These are phyloP conservation scores for Rostratula benghalensis DNA, from an alignment of 2,113 vertebrate genomes.

Conservation along the genomic window DNA sequence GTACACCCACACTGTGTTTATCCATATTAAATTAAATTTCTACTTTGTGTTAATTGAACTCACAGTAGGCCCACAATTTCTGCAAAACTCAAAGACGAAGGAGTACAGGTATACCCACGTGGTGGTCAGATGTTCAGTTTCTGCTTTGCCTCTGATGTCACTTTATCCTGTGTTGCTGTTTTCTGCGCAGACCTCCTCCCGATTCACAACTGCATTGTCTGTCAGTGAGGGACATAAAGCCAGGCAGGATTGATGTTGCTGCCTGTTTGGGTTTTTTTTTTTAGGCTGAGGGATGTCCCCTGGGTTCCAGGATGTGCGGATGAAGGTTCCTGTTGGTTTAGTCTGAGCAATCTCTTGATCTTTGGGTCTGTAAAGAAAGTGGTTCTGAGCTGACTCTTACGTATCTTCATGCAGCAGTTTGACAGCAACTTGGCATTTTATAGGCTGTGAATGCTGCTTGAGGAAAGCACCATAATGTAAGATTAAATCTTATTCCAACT, in stretches of 20 bases:
- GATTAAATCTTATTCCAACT: neutral
- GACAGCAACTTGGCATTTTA: neutral
- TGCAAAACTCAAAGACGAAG: neutral
- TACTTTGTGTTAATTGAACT: constrained; percentile 16
- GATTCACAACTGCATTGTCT: neutral
- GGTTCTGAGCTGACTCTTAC: neutral
- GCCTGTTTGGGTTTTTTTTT: neutral
- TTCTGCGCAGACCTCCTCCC: neutral
- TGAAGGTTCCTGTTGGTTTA: neutral
- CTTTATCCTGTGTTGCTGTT: fast-evolving
- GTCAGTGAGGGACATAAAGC: neutral
- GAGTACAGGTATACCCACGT: neutral
- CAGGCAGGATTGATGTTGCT: neutral
- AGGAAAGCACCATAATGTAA: neutral
- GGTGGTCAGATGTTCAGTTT: neutral
- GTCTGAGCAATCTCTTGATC: neutral
- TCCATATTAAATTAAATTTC: constrained; percentile 34
- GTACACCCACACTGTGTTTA: constrained; percentile 9
- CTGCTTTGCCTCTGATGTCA: neutral
- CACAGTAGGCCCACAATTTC: neutral
- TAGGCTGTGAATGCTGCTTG: neutral
- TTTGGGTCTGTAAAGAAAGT: neutral
- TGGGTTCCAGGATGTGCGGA: neutral
- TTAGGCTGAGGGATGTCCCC: neutral
- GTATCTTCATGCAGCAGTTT: neutral